These are phyloP conservation scores for Recurvirostra avosetta DNA, from an alignment of 2,113 vertebrate genomes.

Conservation along the genomic window DNA sequence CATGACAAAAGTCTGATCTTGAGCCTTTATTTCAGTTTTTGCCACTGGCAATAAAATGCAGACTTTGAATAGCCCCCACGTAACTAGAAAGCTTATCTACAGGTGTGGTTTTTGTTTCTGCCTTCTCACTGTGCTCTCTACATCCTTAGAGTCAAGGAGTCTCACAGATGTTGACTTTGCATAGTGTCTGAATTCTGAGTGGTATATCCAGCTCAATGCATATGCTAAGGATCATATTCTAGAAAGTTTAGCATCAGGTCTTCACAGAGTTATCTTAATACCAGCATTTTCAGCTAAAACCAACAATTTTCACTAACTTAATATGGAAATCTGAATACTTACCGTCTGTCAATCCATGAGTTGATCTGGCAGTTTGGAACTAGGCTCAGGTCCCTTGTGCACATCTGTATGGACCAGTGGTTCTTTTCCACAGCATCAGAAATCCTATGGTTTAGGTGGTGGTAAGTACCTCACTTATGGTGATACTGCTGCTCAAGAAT, in stretches of 20 bases:
- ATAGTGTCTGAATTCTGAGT: not conserved
- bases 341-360: fast-evolving
- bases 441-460: not conserved
- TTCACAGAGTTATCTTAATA: not conserved
- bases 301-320: not conserved
- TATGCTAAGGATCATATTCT: no score
- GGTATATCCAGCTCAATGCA: not conserved
- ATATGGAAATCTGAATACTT: not conserved
- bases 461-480: fast-evolving
- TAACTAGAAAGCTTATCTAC: not conserved
- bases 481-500: not conserved
- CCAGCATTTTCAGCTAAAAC: not conserved
- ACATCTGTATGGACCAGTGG: no score
- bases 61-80: not conserved
- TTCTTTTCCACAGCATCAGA: not conserved
- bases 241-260: not conserved
- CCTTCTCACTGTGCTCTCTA: not conserved
- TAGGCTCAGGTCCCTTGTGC: not conserved
- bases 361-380: not conserved
- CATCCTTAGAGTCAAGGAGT: not conserved
- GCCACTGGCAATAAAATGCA: not conserved
- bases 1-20: not conserved
- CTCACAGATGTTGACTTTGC: not conserved
- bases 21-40: not conserved
- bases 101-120: not conserved